A percentile compares a stretch with the other conserved stretches of the same genome.
phyloP scores from a whole-genome alignment of 2,888 invertebrate species.

The Maniola hyperantus region DNA sequence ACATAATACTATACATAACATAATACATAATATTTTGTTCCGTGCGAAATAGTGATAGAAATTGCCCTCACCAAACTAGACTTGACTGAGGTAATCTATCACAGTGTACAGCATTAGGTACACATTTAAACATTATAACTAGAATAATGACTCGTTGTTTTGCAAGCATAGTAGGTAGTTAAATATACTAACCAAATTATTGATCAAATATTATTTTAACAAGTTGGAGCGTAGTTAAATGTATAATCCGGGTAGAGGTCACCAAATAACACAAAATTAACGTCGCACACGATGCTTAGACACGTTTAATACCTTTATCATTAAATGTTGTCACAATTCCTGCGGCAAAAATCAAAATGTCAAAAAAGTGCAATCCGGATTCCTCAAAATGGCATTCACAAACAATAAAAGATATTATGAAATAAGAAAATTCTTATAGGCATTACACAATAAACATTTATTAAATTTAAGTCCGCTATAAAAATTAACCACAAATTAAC shows the following conservation, averaged over 20 bases:
- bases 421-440: background rate
- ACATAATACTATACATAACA: too few species aligned
- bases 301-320: background rate
- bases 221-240: too few species aligned
- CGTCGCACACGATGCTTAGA: background rate
- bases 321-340: too few species aligned
- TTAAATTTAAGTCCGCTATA: background rate
- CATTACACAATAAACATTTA: background rate
- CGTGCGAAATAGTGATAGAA: constrained; percentile 4
- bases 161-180: too few species aligned
- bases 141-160: too few species aligned
- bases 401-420: background rate
- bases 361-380: background rate
- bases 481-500: constrained; percentile 26
- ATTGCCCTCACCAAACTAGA: constrained; percentile 5
- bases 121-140: too few species aligned
- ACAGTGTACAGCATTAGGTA: background rate
- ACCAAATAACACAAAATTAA: background rate
- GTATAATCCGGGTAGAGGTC: background rate
- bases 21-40: too few species aligned
- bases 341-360: constrained; percentile 1
- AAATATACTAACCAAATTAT: too few species aligned
- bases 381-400: constrained; percentile 1
- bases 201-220: too few species aligned
- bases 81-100: constrained; percentile 9